Evolutionary conservation across 2,888 invertebrate species (phyloP), one percentile per base, ranked within the genome.

Genomic region (Eupithecia subfuscata): DNA sequence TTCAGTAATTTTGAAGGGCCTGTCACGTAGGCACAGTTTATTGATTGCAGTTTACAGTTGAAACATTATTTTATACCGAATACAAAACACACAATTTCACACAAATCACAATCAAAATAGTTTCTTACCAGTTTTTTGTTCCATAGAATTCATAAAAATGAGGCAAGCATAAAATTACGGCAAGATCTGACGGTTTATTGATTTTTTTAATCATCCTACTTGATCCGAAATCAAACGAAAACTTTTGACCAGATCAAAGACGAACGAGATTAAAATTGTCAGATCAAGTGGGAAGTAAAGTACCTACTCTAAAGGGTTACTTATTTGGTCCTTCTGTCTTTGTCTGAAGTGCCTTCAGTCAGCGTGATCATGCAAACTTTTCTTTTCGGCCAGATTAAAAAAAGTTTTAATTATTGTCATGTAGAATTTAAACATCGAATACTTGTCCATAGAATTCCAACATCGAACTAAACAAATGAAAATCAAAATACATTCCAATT

Each of bases 191-290:
- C 2, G 52, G 3, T n/a, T n/a, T 22, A 56, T 4, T 11, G 5
- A 12, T 25, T 60, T 22, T 60, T 22, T 60, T 60, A 25, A 25
- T 60, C 60, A 60, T 14, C 25, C 60, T 14, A 60, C 60, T 60
- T 60, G 12, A 25, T 60, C 60, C 25, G 60, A 60, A 14, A 60
- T 60, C 60, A 60, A 60, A 60, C 60, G 56, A 56, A 56, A 12
- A 0, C 60, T 60, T 60, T 60, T 25, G 60, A 60, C 22, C 60
- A 25, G 6, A 25, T 60, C 60, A 60, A 12, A 60, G 25, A 22
- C n/a, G 12, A 22, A 4, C 11, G 1, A 25, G 60, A 56, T 56
- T 0, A 22, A 56, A 60, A 60, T 60, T 60, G 12, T 11, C 25
- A 60, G 12, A 60, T 60, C 14, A 56, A 22, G 56, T 56, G 22